These are phyloP conservation scores for Diogma glabrata DNA, from an alignment of 2,888 invertebrate species.

Conservation along the genomic window DNA sequence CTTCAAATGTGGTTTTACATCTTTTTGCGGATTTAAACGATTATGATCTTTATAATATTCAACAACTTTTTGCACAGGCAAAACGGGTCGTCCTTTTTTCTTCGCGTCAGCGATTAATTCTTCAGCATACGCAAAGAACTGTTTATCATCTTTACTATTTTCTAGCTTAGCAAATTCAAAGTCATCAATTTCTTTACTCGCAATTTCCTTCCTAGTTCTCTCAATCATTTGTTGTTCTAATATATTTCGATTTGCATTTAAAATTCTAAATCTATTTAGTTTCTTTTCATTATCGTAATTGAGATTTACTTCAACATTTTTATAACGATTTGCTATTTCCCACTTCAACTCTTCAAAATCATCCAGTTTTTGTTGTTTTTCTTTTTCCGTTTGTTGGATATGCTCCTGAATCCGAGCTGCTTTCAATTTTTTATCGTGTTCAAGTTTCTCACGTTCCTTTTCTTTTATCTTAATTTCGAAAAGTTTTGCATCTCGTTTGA, in stretches of 20 bases:
- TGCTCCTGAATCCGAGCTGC: slow-evolving; percentile 27
- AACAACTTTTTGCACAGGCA: slow-evolving; percentile 28
- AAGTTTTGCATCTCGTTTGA: slow-evolving; percentile 38
- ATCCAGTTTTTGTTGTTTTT: slow-evolving; percentile 21
- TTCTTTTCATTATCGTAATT: slow-evolving; percentile 22
- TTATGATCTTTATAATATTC: slow-evolving; percentile 27
- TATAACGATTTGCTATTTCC: slow-evolving; percentile 26
- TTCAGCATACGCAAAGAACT: slow-evolving; percentile 28
- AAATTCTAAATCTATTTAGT: slow-evolving; percentile 23
- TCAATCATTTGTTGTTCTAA: slow-evolving; percentile 21
- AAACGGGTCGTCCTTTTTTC: slow-evolving; percentile 27
- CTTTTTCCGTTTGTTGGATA: slow-evolving; percentile 24
- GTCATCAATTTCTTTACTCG: slow-evolving; percentile 13
- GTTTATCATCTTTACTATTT: slow-evolving; percentile 25
- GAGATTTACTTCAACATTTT: slow-evolving; percentile 25
- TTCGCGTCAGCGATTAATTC: slow-evolving; percentile 26
- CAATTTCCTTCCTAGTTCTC: slow-evolving; percentile 19
- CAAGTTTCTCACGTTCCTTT: slow-evolving; percentile 29
- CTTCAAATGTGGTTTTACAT: slow-evolving; percentile 26
- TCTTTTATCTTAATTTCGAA: slow-evolving; percentile 39
- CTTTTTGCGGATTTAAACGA: slow-evolving; percentile 25
- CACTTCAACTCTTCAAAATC: slow-evolving; percentile 23
- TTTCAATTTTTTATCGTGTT: slow-evolving; percentile 25
- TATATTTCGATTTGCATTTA: slow-evolving; percentile 12
- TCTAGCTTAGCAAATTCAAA: slow-evolving; percentile 19